Evolutionary conservation across 2,113 vertebrate genomes (phyloP).

Genomic region (Rostratula benghalensis): DNA sequence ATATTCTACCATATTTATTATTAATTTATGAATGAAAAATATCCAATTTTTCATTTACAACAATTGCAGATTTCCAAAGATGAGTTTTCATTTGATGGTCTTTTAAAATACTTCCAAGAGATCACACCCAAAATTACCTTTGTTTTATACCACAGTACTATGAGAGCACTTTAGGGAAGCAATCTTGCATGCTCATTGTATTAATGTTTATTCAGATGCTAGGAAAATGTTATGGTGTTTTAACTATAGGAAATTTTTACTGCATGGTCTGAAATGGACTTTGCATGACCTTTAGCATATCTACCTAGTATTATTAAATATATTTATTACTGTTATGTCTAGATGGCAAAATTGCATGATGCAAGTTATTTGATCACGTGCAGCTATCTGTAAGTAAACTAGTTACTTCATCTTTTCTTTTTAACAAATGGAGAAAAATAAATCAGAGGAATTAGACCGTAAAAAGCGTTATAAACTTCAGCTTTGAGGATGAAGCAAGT

Average conservation of each 20-base stretch:
- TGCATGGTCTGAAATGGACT: not conserved
- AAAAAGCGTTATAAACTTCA: not conserved
- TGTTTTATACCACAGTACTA: not conserved
- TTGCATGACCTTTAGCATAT: not conserved
- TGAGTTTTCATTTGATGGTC: not conserved
- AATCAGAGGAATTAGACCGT: not conserved
- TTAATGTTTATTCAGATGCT: not conserved
- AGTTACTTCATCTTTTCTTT: not conserved
- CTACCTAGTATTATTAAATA: not conserved
- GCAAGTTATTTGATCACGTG: not conserved
- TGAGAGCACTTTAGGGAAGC: not conserved
- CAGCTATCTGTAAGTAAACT: not conserved
- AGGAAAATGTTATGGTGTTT: not conserved
- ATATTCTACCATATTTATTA: not conserved
- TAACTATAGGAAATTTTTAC: not conserved
- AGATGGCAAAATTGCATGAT: not conserved
- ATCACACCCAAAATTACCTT: not conserved
- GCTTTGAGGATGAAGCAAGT: not conserved
- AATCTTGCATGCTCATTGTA: not conserved
- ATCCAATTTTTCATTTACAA: not conserved
- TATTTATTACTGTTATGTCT: not conserved
- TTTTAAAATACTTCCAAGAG: not conserved
- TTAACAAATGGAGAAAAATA: not conserved
- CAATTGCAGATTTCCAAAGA: not conserved
- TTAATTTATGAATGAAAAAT: not conserved